These are phyloP conservation scores for Chlorodrepanis virens DNA, from an alignment of 2,113 vertebrate genomes.

Conservation along the genomic window DNA sequence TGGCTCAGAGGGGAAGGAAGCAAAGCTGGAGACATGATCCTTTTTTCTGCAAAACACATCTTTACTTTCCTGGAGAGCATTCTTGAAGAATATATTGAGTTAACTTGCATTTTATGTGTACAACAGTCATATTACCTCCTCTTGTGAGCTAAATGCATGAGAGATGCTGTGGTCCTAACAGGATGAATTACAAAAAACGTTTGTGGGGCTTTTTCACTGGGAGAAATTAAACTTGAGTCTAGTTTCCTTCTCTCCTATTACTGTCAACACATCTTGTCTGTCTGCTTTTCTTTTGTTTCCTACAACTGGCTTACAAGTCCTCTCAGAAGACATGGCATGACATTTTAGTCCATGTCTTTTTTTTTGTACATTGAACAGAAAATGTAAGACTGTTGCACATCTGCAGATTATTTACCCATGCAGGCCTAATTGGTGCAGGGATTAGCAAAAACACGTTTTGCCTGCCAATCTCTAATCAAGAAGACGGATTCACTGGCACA, in stretches of 20 bases:
- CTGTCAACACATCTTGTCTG: background rate
- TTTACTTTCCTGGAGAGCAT: background rate
- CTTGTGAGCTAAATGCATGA: background rate
- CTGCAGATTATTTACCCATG: conserved; percentile 29
- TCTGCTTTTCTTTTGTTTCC: background rate
- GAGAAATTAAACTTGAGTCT: background rate
- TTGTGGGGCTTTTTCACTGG: background rate
- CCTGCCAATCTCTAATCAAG: conserved; percentile 39
- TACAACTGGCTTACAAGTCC: background rate
- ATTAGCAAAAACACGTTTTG: conserved; percentile 31
- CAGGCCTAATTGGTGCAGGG: background rate
- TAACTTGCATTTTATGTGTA: background rate
- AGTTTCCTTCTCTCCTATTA: background rate
- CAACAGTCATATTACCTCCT: background rate
- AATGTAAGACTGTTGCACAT: background rate
- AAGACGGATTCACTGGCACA: background rate
- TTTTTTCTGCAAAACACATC: background rate
- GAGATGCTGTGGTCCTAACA: background rate
- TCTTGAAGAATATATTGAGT: background rate
- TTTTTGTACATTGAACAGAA: background rate
- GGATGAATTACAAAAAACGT: background rate
- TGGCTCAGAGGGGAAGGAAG: background rate
- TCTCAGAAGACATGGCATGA: background rate
- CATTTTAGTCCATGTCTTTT: background rate
- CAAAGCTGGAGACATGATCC: background rate